Evolutionary conservation across 2,888 invertebrate species (phyloP).

Genomic region (Eilema griseolum): DNA sequence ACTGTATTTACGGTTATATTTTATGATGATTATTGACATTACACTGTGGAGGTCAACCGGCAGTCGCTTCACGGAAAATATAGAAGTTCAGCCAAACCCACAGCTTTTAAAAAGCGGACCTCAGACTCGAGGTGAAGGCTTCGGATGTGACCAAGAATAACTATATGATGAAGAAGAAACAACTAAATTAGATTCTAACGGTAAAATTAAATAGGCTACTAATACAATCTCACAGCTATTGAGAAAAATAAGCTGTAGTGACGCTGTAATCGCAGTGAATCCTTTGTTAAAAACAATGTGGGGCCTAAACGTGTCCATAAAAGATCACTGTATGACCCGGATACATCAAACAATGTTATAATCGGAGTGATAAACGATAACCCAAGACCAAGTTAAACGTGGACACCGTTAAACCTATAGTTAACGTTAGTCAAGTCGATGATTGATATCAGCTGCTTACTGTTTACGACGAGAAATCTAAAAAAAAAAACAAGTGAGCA

Average conservation of each 20-base stretch:
- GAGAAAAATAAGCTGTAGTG: not conserved
- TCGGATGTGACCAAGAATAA: too few species aligned
- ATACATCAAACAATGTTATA: not conserved
- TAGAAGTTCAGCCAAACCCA: too few species aligned
- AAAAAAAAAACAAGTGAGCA: not conserved
- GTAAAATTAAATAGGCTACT: too few species aligned
- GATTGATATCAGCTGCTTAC: not conserved
- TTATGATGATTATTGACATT: not conserved
- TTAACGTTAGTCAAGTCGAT: not conserved
- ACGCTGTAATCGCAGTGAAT: not conserved
- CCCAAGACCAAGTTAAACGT: not conserved
- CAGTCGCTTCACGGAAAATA: too few species aligned
- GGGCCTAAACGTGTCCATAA: not conserved
- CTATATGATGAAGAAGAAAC: too few species aligned
- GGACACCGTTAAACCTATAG: conserved; percentile 6
- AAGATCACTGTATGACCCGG: not conserved
- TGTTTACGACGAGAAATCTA: not conserved
- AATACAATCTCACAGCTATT: not conserved
- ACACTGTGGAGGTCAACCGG: too few species aligned
- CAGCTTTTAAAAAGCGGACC: too few species aligned
- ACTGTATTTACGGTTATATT: not conserved
- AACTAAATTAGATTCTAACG: too few species aligned
- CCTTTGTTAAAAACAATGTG: not conserved
- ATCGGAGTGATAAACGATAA: not conserved
- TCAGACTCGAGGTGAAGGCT: too few species aligned